Evolutionary conservation across 2,888 invertebrate species (phyloP), one percentile per base, ranked within the genome.

Genomic region (Clepsis dumicolana): DNA sequence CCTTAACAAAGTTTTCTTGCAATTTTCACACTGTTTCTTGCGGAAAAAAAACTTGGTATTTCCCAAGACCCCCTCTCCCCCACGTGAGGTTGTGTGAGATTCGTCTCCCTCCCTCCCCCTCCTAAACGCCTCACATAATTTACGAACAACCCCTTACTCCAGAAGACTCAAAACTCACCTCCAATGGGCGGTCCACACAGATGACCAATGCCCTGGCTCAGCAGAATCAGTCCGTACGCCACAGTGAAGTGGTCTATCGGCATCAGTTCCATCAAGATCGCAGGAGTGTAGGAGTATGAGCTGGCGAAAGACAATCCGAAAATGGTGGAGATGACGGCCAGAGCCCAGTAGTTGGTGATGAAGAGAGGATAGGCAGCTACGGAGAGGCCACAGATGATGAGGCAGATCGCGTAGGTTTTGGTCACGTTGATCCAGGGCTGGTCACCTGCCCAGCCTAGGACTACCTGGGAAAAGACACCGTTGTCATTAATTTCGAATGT

Each of bases 191-290:
- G 99, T 64, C 99, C 99, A 65, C 97, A 90, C 35, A 99, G 94
- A 91, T 98, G 98, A n/a, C 98, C 98, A 71, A 99, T 95, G 12
- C 99, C 99, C 89, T 99, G 98, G 74, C 97, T 97, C 73, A 99
- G 91, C 77, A 98, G 92, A 70, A 97, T 96, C 74, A 99, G 91
- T 8, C 99, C 99, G 85, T 98, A 99, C 12, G 98, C 98, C 79
- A 96, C 97, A 18, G 98, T 98, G 85, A 99, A 98, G 75, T 97
- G 95, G 75, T 98, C 98, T 75, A 99, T 93, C 0, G 98, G 98
- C 73, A 98, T 96, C 77, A 98, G 92, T 82, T 98, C 96, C 74
- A 98, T 98, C 71, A 98, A 90, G 73, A 99, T 97, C 59, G 98
- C 96, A 0, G 98, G 98, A 0, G 98, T 98, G 77, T 98, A 96